Evolutionary conservation across 2,888 invertebrate genomes (phyloP).

Genomic region (Dryobota labecula): DNA sequence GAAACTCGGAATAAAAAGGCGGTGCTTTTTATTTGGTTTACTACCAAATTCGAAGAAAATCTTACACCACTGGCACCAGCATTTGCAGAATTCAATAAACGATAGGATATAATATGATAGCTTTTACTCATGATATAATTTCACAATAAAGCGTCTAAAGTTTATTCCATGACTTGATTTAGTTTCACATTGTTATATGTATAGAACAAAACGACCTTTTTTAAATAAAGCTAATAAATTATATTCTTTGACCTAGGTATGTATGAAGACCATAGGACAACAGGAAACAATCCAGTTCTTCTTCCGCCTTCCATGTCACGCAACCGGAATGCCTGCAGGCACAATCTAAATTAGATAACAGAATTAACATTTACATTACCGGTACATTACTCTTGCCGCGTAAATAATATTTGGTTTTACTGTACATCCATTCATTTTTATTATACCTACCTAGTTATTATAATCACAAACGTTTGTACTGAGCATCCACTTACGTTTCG

Average conservation of each 20-base stretch:
- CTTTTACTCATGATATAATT: too few species aligned
- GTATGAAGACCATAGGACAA: neutral
- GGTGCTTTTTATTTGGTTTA: too few species aligned
- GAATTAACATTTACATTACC: slow-evolving; percentile 23
- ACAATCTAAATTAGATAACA: slow-evolving; percentile 39
- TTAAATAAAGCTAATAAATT: neutral
- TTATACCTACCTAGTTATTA: slow-evolving; percentile 34
- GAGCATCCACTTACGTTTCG: slow-evolving; percentile 31
- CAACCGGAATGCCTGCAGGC: slow-evolving; percentile 31
- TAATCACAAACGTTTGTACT: slow-evolving; percentile 22
- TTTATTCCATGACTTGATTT: too few species aligned
- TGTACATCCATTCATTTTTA: slow-evolving; percentile 19
- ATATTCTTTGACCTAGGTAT: neutral
- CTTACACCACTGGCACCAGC: too few species aligned
- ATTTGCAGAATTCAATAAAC: too few species aligned
- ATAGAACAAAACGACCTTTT: neutral
- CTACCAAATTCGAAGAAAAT: too few species aligned
- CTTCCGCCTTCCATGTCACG: slow-evolving; percentile 40
- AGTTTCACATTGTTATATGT: too few species aligned
- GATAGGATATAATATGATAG: too few species aligned
- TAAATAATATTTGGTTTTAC: neutral
- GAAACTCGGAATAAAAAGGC: too few species aligned
- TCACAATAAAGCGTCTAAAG: too few species aligned
- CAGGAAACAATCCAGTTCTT: neutral
- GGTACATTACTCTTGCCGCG: slow-evolving; percentile 3